A percentile compares a stretch with the other conserved stretches of the same genome.
phyloP scores from a whole-genome alignment of 1,140 invertebrate species.

The Streblospio benedicti region DNA sequence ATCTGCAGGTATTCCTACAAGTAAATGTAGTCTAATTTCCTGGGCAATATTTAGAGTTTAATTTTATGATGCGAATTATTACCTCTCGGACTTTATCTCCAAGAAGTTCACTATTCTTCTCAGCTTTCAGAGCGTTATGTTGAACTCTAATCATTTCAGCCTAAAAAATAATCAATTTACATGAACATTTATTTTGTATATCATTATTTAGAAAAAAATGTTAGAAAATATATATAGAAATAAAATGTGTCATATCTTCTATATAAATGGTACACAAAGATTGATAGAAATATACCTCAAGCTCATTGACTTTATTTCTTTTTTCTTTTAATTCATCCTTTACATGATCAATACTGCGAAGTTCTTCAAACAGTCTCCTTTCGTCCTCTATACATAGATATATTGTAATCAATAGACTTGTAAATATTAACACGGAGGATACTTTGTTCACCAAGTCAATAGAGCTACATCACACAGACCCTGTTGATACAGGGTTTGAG shows the following conservation, averaged over 20 bases:
- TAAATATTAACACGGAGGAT: no score
- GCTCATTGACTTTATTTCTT: constrained; percentile 33
- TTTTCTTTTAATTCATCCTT: constrained; percentile 37
- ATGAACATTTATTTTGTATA: no score
- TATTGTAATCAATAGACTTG: neutral
- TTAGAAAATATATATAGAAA: no score
- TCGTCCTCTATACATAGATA: constrained; percentile 27
- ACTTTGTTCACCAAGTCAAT: no score
- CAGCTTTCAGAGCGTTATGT: neutral
- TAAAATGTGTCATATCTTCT: no score
- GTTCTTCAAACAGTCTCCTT: constrained; percentile 32
- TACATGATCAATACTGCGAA: constrained; percentile 25
- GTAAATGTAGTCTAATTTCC: no score
- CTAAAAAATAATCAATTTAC: neutral
- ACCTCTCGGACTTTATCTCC: constrained; percentile 1
- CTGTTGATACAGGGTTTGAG: no score
- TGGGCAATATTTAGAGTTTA: no score
- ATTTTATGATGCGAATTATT: no score
- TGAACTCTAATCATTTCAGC: constrained; percentile 3
- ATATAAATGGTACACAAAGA: constrained; percentile 1
- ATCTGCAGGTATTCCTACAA: no score
- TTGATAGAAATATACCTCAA: constrained; percentile 27
- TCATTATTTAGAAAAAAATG: no score
- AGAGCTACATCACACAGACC: no score
- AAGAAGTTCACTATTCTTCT: constrained; percentile 9